Conservation (phyloP, 2,113 vertebrate species). For the Chionis minor region DNA sequence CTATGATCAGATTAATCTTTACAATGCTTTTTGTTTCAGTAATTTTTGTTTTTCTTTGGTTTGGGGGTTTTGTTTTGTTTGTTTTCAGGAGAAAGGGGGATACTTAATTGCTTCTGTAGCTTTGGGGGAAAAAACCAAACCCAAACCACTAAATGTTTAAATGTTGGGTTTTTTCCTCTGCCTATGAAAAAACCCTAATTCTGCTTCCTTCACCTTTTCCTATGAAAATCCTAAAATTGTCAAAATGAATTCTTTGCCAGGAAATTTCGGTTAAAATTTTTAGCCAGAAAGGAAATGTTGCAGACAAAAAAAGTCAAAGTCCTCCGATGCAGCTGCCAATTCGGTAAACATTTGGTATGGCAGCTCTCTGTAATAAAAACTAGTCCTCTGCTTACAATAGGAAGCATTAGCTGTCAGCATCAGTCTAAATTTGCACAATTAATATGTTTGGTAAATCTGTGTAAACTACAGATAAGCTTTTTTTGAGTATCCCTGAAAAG, state of each 20-base stretch:
- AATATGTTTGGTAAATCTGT: conserved; percentile 46
- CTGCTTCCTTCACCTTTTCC: background rate
- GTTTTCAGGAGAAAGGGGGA: background rate
- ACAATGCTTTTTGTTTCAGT: background rate
- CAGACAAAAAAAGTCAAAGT: background rate
- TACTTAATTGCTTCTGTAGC: background rate
- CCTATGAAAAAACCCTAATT: background rate
- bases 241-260: background rate
- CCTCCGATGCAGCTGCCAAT: background rate
- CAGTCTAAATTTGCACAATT: conserved; percentile 30
- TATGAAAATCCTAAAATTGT: background rate
- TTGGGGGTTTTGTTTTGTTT: background rate
- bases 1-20: background rate
- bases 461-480: conserved; percentile 49
- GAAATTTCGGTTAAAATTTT: background rate
- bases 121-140: background rate
- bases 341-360: background rate
- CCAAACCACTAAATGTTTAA: background rate
- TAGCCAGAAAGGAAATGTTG: background rate
- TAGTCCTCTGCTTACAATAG: background rate
- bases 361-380: background rate
- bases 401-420: background rate
- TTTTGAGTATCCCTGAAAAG: background rate
- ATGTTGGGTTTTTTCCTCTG: accelerated
- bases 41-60: background rate